Base-by-base conservation (phyloP, 2,888 invertebrate species). In the Apotomis capreana region DNA sequence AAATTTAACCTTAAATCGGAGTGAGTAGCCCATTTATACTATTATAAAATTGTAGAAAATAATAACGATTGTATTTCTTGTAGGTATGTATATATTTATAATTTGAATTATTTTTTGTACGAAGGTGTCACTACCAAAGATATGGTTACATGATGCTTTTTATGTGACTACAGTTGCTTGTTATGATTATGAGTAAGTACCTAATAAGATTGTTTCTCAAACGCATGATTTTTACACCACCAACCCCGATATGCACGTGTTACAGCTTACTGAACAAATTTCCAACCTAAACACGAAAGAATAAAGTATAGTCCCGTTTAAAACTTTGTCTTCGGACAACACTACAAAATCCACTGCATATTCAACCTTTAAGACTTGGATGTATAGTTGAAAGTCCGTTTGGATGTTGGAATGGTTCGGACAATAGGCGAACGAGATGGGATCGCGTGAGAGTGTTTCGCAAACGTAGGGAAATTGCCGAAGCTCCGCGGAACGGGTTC, bases 381-480 rank as follows among this genome's bases (percentile, higher is more conserved):
- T 10, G 51, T 52, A 69, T 36, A 63, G 62, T 63, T 57, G 49
- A 57, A 40, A 13, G 15, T 57, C 13, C n/a, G 3, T 55, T 49
- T 51, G 61, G 15, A 12, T 9, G 15, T 51, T 37, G 4, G 46
- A 49, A 49, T 67, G 55, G 5, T 54, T 58, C 54, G 72, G 68
- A 72, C 72, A 72, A 72, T 68, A 68, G 72, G 52, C 15, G 40
- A 49, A 62, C 62, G 64, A 75, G 78, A 81, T 82, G 78, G 78
- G 78, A 82, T 82, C 81, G 80, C 83, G 83, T 83, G 83, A 76
- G 82, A 81, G 61, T 75, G 75, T 81, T 80, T 78, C 80, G 81
- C 74, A 81, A 81, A 70, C 57, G 74, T 44, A 75, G 81, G 79
- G 79, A 82, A 84, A 84, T 82, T 80, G 79, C 75, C 76, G 80